Conservation (phyloP, 1,140 invertebrate genomes). For the Campodea augens region DNA sequence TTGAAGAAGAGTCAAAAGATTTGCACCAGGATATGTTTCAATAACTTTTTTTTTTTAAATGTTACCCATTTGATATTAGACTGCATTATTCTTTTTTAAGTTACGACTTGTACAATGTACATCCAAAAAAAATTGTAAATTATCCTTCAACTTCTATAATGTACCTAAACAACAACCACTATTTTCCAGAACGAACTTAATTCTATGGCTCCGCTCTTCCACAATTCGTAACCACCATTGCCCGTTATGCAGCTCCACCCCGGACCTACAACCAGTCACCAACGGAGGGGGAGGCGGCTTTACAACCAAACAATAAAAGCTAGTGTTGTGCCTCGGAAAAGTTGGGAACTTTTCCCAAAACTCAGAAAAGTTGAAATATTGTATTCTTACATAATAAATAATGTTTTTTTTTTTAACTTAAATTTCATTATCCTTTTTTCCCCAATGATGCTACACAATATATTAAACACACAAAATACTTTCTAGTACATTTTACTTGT, state of each 20-base stretch:
- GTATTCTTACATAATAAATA: too few species aligned
- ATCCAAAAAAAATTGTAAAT: neutral
- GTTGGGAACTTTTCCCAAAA: too few species aligned
- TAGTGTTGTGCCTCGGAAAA: too few species aligned
- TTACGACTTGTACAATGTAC: neutral
- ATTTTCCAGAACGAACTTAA: slow-evolving; percentile 21
- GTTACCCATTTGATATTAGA: neutral
- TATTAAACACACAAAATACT: too few species aligned
- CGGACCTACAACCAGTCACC: slow-evolving; percentile 17
- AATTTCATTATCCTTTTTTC: too few species aligned
- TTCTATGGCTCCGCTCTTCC: slow-evolving; percentile 28
- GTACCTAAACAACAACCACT: neutral
- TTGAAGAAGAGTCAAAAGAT: neutral
- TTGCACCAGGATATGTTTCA: neutral
- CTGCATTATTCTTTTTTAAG: neutral
- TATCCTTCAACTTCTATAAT: neutral
- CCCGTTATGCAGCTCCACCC: slow-evolving; percentile 25
- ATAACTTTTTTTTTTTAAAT: neutral
- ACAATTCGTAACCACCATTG: slow-evolving; percentile 23
- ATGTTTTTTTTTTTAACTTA: too few species aligned
- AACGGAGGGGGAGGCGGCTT: slow-evolving; percentile 25
- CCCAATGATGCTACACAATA: too few species aligned
- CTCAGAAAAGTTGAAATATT: too few species aligned
- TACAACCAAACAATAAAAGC: slow-evolving; percentile 11
- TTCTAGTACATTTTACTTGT: too few species aligned